phyloP scores from a whole-genome alignment of 2,797 vertebrate genomes.

The Danio aesculapii region DNA sequence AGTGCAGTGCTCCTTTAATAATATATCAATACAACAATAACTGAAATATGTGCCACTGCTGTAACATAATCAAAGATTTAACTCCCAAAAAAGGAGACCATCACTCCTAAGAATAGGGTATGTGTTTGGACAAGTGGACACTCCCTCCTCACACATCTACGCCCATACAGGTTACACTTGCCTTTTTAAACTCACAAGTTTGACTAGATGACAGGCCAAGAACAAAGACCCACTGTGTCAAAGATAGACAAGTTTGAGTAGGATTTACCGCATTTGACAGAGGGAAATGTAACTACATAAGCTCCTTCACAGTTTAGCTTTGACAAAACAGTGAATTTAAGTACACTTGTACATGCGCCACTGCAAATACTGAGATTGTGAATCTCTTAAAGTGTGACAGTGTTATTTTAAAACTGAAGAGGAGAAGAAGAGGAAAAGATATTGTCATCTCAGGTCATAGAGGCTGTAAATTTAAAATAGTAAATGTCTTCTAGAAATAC shows the following conservation, averaged over 20 bases:
- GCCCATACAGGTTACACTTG: background rate
- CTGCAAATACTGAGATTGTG: background rate
- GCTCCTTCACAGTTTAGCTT: background rate
- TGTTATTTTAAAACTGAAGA: conserved; percentile 1
- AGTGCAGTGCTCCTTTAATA: no score
- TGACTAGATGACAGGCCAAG: conserved; percentile 29
- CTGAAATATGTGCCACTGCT: background rate
- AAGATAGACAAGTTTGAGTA: conserved; percentile 18
- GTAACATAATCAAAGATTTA: background rate
- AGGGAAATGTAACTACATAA: conserved; percentile 26
- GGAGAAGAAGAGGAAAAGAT: background rate
- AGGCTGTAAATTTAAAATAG: background rate
- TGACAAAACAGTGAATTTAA: background rate
- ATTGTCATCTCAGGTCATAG: background rate
- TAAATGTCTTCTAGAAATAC: background rate
- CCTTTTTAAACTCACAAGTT: conserved; percentile 25
- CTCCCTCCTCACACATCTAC: conserved; percentile 38
- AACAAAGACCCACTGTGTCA: conserved; percentile 38
- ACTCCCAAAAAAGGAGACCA: background rate
- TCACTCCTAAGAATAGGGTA: background rate
- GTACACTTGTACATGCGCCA: background rate
- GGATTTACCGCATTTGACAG: background rate
- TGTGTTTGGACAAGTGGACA: conserved; percentile 3
- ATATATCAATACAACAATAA: no score
- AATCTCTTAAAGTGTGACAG: background rate